Conservation (phyloP, 2,797 vertebrate genomes). For the Acropternis orthonyx region DNA sequence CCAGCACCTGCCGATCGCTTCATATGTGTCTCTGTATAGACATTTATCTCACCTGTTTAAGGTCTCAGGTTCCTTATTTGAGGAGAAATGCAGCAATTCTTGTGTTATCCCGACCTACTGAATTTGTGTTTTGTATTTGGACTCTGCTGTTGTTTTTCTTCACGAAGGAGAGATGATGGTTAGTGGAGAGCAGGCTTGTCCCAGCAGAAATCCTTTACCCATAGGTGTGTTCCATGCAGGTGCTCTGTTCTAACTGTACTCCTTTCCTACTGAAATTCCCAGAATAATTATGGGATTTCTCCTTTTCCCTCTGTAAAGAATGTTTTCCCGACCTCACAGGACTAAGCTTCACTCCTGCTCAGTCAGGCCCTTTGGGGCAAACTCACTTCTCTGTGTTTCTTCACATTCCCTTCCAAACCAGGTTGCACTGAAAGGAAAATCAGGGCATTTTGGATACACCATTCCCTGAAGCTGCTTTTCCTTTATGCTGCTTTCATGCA, state of each 20-base stretch:
- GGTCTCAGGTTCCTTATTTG: background rate
- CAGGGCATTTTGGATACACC: background rate
- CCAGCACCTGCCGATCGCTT: background rate
- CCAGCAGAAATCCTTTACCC: background rate
- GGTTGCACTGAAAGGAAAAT: background rate
- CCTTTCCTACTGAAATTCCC: background rate
- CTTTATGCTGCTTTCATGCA: background rate
- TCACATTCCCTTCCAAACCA: background rate
- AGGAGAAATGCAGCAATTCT: background rate
- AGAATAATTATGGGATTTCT: background rate
- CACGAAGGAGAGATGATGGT: background rate
- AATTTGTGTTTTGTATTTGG: background rate
- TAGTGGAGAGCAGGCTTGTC: background rate
- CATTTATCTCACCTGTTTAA: background rate
- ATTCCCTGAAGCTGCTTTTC: background rate
- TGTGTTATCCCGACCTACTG: fast-evolving
- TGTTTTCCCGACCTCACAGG: background rate
- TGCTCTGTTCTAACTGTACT: background rate
- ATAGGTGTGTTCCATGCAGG: background rate
- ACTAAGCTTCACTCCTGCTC: background rate
- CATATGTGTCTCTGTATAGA: fast-evolving
- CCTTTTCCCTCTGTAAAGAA: background rate
- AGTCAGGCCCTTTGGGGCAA: background rate
- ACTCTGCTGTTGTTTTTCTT: background rate
- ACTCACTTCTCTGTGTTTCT: background rate